Conservation (phyloP, 2,797 vertebrate genomes). For the Discoglossus pictus region DNA sequence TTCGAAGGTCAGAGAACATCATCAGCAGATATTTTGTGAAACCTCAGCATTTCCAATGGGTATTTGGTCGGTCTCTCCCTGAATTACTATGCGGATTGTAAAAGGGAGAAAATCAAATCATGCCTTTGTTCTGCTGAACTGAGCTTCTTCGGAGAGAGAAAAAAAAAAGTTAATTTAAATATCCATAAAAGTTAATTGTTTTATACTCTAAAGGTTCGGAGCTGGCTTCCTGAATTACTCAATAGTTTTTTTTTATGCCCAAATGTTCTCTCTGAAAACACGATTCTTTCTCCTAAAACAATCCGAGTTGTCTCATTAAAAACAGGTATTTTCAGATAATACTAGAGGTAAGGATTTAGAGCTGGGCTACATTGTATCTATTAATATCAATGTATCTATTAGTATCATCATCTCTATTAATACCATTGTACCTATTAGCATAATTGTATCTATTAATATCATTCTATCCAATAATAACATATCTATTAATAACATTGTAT, state of each 20-base stretch:
- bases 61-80: not conserved
- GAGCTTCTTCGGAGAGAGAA: constrained; percentile 6
- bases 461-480: too few species aligned
- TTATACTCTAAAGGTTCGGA: constrained; percentile 33
- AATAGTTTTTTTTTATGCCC: constrained; percentile 33
- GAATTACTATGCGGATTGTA: constrained; percentile 16
- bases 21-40: constrained; percentile 18
- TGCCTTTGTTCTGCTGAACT: constrained; percentile 30
- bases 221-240: constrained; percentile 35
- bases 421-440: too few species aligned
- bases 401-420: too few species aligned
- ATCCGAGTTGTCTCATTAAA: not conserved
- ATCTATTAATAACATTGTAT: too few species aligned
- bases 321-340: not conserved
- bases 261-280: constrained; percentile 33
- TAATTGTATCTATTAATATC: too few species aligned
- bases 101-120: constrained; percentile 33
- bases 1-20: not conserved
- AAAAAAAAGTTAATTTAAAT: constrained; percentile 40
- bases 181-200: constrained; percentile 47
- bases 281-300: constrained; percentile 2
- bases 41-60: not conserved
- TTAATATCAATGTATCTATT: too few species aligned
- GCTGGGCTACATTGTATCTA: not conserved
- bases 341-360: not conserved